A percentile compares a stretch with the other conserved stretches of the same genome.
Evolutionary conservation across 2,797 vertebrate species (phyloP).

Genomic region (Clarias pachynema): DNA sequence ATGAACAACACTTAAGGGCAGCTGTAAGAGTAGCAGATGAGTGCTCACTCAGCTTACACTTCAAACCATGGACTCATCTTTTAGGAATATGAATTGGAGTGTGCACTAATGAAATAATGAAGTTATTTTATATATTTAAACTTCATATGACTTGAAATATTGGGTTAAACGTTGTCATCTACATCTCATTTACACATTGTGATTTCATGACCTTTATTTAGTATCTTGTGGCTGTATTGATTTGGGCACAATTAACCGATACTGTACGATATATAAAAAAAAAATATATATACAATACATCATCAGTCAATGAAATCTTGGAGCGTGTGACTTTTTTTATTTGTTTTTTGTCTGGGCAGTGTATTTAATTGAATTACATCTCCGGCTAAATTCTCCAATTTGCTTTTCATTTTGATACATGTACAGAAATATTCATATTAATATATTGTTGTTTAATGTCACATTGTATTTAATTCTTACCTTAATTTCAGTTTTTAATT

Average conservation of each 20-base stretch:
- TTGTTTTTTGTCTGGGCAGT: no score
- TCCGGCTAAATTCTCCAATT: neutral
- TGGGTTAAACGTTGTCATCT: neutral
- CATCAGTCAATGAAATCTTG: no score
- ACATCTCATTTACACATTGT: neutral
- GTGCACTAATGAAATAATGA: neutral
- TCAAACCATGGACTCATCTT: no score
- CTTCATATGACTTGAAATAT: neutral
- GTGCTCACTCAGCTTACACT: no score
- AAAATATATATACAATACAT: neutral
- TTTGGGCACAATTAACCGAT: neutral
- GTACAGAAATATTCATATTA: neutral
- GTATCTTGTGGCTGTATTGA: neutral
- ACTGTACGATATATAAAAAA: neutral
- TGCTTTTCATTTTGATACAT: neutral
- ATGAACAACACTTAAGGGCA: no score
- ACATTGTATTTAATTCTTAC: neutral
- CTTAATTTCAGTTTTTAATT: no score
- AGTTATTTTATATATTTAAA: neutral
- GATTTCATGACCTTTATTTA: neutral
- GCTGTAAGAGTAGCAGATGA: no score
- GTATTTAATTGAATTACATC: no score
- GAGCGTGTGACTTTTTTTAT: no score
- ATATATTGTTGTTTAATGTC: neutral
- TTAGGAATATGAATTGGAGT: no score